These are phyloP conservation scores for Ricordea florida DNA, from an alignment of 92 coral and sea anemone species.

Conservation along the genomic window DNA sequence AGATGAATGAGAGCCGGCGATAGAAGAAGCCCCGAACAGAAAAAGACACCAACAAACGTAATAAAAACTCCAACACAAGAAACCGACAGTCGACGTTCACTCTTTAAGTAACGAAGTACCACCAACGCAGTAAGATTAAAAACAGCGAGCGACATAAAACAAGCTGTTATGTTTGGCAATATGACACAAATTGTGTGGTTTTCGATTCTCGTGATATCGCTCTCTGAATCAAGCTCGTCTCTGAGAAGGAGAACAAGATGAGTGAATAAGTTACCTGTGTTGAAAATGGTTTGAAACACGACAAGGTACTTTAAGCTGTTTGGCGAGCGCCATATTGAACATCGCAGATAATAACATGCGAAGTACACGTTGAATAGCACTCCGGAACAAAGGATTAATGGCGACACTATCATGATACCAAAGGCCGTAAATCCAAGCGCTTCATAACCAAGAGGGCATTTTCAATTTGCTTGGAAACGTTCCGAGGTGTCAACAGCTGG, in stretches of 20 bases:
- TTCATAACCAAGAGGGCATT: too few relatives aligned
- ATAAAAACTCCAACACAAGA: neutral
- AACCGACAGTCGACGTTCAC: conserved; percentile 25
- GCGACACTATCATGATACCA: conserved; percentile 31
- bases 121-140: conserved; percentile 28
- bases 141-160: conserved; percentile 25
- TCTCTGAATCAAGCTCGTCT: neutral
- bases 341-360: neutral
- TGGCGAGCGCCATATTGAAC: conserved; percentile 30
- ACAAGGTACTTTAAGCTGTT: conserved; percentile 23
- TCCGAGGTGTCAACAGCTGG: too few relatives aligned
- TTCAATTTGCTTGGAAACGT: too few relatives aligned
- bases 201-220: neutral
- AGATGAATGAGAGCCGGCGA: conserved; percentile 18
- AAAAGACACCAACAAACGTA: neutral
- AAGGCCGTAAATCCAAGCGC: too few relatives aligned
- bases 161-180: conserved; percentile 33
- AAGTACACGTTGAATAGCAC: conserved; percentile 22
- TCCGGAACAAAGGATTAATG: conserved; percentile 1
- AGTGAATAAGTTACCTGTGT: conserved; percentile 11
- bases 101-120: conserved; percentile 30
- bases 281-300: conserved; percentile 22
- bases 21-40: neutral
- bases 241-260: conserved; percentile 23
- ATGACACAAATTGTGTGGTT: conserved; percentile 28